Evolutionary conservation across 2,113 vertebrate species (phyloP).

Genomic region (Casuarius casuarius): DNA sequence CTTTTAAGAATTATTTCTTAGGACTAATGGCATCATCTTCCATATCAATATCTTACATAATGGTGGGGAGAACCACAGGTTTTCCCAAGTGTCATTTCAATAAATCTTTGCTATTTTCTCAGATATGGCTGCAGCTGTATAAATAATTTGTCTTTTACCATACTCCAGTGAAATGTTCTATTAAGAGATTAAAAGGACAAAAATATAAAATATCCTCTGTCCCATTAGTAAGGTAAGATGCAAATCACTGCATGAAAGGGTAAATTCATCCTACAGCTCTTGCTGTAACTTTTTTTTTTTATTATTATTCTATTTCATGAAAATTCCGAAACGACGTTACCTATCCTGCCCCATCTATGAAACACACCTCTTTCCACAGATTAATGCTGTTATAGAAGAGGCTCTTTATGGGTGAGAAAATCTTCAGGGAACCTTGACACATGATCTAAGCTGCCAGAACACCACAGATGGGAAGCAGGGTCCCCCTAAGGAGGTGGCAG

Average conservation of each 20-base stretch:
- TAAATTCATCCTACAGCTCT: background rate
- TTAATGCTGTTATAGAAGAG: background rate
- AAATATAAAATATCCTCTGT: background rate
- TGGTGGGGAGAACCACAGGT: background rate
- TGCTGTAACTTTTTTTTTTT: background rate
- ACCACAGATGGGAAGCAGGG: background rate
- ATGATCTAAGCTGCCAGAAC: background rate
- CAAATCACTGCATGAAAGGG: background rate
- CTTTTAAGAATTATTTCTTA: background rate
- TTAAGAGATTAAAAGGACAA: background rate
- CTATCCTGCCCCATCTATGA: background rate
- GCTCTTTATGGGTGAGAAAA: background rate
- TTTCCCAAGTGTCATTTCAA: fast-evolving
- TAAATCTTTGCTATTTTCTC: background rate
- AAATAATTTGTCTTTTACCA: background rate
- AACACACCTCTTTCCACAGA: background rate
- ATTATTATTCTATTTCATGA: background rate
- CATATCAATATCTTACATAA: background rate
- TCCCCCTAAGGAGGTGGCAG: background rate
- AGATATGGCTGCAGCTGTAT: background rate
- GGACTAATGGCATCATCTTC: background rate
- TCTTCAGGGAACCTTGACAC: background rate
- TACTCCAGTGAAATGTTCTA: background rate
- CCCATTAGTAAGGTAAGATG: background rate
- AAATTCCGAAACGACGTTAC: background rate